phyloP scores from a whole-genome alignment of 2,797 vertebrate species.

The Forpus xanthops region DNA sequence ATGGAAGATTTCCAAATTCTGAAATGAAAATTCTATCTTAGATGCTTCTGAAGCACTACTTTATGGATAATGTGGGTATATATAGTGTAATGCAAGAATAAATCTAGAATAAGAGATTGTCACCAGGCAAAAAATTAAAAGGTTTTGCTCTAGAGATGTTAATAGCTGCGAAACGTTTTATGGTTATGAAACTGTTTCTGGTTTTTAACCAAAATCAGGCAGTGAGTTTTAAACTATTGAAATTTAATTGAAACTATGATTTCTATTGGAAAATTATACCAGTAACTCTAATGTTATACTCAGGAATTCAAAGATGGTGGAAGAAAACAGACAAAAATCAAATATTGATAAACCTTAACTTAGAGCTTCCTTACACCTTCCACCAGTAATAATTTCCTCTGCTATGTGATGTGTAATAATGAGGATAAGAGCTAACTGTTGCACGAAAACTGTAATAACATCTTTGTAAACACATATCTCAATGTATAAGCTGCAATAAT shows the following conservation, averaged over 20 bases:
- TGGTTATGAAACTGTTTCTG: not conserved
- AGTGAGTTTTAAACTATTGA: not conserved
- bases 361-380: constrained; percentile 50
- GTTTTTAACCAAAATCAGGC: not conserved
- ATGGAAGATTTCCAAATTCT: not conserved
- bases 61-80: not conserved
- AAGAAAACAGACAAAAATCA: constrained; percentile 9
- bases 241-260: not conserved
- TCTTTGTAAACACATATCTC: not conserved
- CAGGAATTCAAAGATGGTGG: constrained; percentile 63
- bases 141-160: not conserved
- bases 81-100: not conserved
- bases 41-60: not conserved
- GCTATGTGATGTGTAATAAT: not conserved
- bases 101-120: not conserved
- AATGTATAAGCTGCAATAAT: not conserved
- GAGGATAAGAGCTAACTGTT: constrained; percentile 36
- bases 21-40: not conserved
- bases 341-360: constrained; percentile 24
- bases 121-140: not conserved
- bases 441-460: constrained; percentile 29
- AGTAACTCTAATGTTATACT: constrained; percentile 65
- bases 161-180: not conserved
- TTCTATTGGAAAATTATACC: not conserved
- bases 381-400: constrained; percentile 11